Percentiles rank a stretch among this genome's conserved stretches.
Conservation (phyloP, 1,140 invertebrate species). For the Parapsyche elsis region DNA sequence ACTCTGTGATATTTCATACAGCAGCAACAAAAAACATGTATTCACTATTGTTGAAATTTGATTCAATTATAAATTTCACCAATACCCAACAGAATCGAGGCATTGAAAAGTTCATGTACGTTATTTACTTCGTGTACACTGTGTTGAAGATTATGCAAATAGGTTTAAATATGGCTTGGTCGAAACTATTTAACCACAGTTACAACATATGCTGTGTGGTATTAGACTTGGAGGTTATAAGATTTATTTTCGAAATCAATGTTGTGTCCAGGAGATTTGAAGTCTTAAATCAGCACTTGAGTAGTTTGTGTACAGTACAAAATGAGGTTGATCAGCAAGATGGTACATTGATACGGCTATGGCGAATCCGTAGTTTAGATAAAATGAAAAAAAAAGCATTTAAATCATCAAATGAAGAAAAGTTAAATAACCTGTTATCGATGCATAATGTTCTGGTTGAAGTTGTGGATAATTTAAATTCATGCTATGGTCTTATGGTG, state of each 20-base stretch:
- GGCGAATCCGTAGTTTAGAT: background rate
- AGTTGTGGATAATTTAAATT: constrained; percentile 1
- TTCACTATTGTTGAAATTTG: background rate
- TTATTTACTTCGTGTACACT: background rate
- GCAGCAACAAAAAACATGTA: background rate
- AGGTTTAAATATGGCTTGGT: background rate
- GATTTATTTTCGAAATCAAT: constrained; percentile 15
- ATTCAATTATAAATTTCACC: background rate
- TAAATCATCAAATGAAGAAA: background rate
- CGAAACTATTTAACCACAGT: no score
- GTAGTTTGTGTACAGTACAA: background rate
- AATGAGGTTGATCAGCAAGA: background rate
- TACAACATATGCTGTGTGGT: background rate
- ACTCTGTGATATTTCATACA: background rate
- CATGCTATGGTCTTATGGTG: constrained; percentile 2
- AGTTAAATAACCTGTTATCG: background rate
- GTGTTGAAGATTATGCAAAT: background rate
- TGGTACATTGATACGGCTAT: background rate
- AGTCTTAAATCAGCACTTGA: background rate
- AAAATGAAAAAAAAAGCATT: background rate
- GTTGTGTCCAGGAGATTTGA: background rate
- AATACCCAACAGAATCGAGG: background rate
- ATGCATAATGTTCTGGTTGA: background rate
- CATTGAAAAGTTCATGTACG: background rate
- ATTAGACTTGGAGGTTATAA: background rate